Conservation (phyloP, 2,888 invertebrate genomes). For the Heteromurus nitidus region DNA sequence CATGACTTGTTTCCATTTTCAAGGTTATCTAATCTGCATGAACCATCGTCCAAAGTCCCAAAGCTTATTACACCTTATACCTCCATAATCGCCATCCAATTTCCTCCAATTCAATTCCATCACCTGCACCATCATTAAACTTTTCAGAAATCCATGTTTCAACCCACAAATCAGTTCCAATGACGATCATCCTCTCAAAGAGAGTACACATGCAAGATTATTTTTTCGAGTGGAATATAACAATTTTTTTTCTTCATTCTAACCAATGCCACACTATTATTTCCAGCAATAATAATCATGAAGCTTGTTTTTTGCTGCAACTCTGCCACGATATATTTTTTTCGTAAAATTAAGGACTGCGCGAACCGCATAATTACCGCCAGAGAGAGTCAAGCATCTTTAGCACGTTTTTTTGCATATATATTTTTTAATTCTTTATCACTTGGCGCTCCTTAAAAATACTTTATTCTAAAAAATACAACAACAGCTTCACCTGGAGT, state of each 20-base stretch:
- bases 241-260: background rate
- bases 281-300: conserved; percentile 15
- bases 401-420: no score
- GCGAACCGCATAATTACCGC: no score
- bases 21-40: conserved; percentile 10
- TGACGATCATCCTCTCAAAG: background rate
- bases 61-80: background rate
- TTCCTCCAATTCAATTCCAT: conserved; percentile 32
- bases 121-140: conserved; percentile 48
- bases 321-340: no score
- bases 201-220: background rate
- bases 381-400: no score
- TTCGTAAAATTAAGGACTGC: no score
- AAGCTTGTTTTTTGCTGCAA: no score
- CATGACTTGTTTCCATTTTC: conserved; percentile 29
- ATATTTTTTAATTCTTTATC: no score
- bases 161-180: background rate
- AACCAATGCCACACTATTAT: conserved; percentile 3
- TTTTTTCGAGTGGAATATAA: background rate
- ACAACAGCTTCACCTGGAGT: no score
- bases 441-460: no score
- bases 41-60: background rate
- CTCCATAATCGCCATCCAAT: background rate
- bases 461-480: no score
- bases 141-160: conserved; percentile 23